These are phyloP conservation scores for Pagetopsis macropterus DNA, from an alignment of 2,797 vertebrate genomes.

Conservation along the genomic window DNA sequence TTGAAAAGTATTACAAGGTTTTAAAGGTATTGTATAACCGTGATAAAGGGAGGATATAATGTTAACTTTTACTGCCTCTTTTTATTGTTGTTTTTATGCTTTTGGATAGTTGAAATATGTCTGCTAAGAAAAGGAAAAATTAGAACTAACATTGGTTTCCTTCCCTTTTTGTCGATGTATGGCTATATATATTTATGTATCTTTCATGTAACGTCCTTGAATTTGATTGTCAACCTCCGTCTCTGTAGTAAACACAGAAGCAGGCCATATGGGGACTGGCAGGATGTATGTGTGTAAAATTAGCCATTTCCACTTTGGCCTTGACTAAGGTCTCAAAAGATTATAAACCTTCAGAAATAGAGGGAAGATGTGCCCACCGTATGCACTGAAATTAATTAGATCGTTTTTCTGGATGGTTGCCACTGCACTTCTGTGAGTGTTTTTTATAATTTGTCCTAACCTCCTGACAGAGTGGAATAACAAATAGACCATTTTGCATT, in stretches of 20 bases:
- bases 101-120: background rate
- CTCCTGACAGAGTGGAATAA: constrained; percentile 71
- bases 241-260: constrained; percentile 54
- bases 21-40: background rate
- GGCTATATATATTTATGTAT: constrained; percentile 19
- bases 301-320: constrained; percentile 71
- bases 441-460: constrained; percentile 77
- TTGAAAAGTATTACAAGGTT: constrained; percentile 2
- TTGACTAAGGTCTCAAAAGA: constrained; percentile 75
- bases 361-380: constrained; percentile 61
- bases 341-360: constrained; percentile 71
- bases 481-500: constrained; percentile 72
- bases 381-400: constrained; percentile 78
- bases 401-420: constrained; percentile 78
- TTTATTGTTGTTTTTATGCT: constrained; percentile 2
- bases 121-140: constrained; percentile 17
- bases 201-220: constrained; percentile 58
- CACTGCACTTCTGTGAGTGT: constrained; percentile 68
- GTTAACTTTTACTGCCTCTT: background rate
- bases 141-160: background rate
- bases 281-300: constrained; percentile 72
- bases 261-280: constrained; percentile 73
- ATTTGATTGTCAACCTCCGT: constrained; percentile 76
- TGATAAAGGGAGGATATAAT: background rate
- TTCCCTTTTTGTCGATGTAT: background rate